Conservation (phyloP, 2,113 vertebrate species). For the Epinephelus cyanopodus region DNA sequence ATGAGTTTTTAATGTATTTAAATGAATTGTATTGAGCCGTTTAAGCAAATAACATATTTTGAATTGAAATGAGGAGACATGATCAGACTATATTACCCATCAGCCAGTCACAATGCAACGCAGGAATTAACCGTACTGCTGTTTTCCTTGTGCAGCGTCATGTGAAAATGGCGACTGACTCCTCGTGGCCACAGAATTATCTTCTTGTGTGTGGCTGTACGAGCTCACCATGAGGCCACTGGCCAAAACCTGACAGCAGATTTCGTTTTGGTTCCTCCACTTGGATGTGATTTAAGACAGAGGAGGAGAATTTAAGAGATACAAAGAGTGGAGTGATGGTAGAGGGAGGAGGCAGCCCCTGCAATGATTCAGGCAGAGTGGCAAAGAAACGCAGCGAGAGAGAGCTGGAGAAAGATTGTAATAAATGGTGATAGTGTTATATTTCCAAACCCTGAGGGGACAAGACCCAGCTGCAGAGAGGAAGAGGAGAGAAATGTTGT, state of each 20-base stretch:
- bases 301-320: neutral
- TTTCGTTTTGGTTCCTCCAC: neutral
- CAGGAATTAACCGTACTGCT: no score
- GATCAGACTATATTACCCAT: no score
- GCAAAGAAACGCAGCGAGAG: neutral
- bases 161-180: no score
- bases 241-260: neutral
- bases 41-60: no score
- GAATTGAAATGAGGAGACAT: no score
- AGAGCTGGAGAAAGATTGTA: constrained; percentile 23
- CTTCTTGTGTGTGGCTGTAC: neutral
- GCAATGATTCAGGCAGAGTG: neutral
- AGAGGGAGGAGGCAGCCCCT: neutral
- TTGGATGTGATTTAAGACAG: constrained; percentile 31
- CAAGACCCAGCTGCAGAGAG: constrained; percentile 54
- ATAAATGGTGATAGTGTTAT: constrained; percentile 64
- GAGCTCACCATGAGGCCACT: neutral
- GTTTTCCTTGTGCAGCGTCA: no score
- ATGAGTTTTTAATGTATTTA: no score
- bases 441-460: constrained; percentile 55
- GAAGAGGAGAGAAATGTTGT: constrained; percentile 19
- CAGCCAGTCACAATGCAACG: no score
- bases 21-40: no score
- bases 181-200: no score
- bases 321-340: neutral